These are phyloP conservation scores for Rhopalosiphum nymphaeae DNA, from an alignment of 2,888 invertebrate species.

Conservation along the genomic window DNA sequence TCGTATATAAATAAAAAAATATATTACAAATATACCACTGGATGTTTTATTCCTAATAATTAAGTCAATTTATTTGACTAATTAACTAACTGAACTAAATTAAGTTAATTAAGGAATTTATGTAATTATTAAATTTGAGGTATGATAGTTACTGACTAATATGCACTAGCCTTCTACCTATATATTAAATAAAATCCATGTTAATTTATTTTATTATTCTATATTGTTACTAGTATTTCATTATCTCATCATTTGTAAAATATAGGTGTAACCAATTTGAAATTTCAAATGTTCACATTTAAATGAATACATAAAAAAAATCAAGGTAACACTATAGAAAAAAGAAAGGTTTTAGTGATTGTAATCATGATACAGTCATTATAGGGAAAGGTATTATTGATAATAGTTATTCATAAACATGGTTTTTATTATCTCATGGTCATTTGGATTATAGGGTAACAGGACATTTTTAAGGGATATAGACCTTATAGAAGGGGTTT, in stretches of 20 bases:
- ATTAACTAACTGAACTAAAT: neutral
- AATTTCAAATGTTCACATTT: neutral
- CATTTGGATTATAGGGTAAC: neutral
- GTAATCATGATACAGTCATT: slow-evolving; percentile 20
- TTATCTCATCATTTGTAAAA: neutral
- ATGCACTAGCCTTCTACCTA: neutral
- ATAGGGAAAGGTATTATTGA: slow-evolving; percentile 19
- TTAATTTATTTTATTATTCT: neutral
- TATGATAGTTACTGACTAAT: neutral
- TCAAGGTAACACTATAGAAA: slow-evolving; percentile 6
- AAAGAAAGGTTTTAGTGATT: slow-evolving; percentile 36
- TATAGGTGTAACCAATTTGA: neutral
- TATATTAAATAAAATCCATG: neutral
- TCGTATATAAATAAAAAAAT: neutral
- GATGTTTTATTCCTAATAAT: neutral
- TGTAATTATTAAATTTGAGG: neutral
- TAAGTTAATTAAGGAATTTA: neutral
- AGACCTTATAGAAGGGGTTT: neutral
- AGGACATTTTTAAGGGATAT: neutral
- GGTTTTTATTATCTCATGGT: slow-evolving; percentile 16
- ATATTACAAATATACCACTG: neutral
- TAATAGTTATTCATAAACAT: slow-evolving; percentile 27
- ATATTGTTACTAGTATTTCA: neutral
- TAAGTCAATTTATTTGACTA: neutral
- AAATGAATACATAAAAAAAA: neutral